Percentiles rank a stretch among this genome's conserved stretches.
Evolutionary conservation across 2,797 vertebrate species (phyloP).

Genomic region (Microcaecilia unicolor): DNA sequence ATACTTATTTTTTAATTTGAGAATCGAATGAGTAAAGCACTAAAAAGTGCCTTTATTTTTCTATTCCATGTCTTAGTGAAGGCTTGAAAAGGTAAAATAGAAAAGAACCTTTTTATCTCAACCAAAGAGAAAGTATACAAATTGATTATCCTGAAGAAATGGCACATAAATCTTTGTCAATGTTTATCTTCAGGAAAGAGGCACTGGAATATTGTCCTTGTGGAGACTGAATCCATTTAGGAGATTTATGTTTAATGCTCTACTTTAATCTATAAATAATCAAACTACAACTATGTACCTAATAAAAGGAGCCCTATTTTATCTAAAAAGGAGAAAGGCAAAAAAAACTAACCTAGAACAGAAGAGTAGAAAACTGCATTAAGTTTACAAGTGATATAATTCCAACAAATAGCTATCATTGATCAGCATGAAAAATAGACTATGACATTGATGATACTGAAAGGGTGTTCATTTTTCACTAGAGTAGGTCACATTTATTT

Average conservation of each 20-base stretch:
- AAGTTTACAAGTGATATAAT: conserved; percentile 32
- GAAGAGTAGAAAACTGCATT: conserved; percentile 21
- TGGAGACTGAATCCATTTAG: conserved; percentile 14
- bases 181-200: conserved; percentile 26
- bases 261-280: conserved; percentile 33
- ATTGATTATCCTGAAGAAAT: conserved; percentile 23
- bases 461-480: background rate
- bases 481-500: background rate
- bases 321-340: conserved; percentile 17
- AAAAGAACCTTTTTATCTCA: conserved; percentile 22
- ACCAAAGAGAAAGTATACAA: conserved; percentile 1
- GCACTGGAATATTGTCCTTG: background rate
- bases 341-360: conserved; percentile 2
- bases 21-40: background rate
- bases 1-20: too few species aligned
- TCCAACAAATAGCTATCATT: conserved; percentile 16
- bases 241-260: conserved; percentile 21
- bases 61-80: conserved; percentile 4
- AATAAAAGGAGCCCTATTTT: conserved; percentile 29
- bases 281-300: conserved; percentile 8
- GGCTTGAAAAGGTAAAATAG: conserved; percentile 5
- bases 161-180: conserved; percentile 29
- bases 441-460: background rate
- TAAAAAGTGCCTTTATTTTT: conserved; percentile 1
- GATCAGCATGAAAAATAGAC: conserved; percentile 18